Base-by-base conservation (phyloP, 2,113 vertebrate genomes). In the Canis aureus region DNA sequence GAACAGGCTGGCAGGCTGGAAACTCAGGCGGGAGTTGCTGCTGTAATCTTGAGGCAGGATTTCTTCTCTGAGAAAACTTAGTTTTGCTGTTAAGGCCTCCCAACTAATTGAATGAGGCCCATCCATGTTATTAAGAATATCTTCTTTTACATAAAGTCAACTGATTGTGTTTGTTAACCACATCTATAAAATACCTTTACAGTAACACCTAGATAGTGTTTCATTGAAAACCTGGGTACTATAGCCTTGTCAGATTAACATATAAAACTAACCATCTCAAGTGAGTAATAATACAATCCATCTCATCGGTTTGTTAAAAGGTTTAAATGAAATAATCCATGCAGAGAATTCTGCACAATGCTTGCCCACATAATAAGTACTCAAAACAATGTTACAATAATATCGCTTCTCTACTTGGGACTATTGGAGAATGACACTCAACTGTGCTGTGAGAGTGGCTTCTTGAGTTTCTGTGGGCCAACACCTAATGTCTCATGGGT, bases 21-120 rank as follows among this genome's bases (percentile, higher is more conserved):
- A 82, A 92, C 16, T 95, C 73, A 94, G 29, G 66, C 15, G 83
- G 11, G n/a, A 92, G 67, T 83, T 97, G 64, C 89, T 92, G 60
- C 8, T 95, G 15, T 9, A 92, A 19, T 95, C 9, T 92, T 66
- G 38, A 90, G 55, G 49, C 66, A 66, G 89, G 27, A 43, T 82
- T 78, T 94, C 38, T 89, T 84, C 51, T 89, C 38, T 51, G 62
- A 20, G 59, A 83, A 92, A 82, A 25, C 19, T 87, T 20, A 51
- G 2, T 81, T 92, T 95, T 82, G 11, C n/a, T 76, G 86, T 93
- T 95, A 83, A 85, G 55, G 3, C 0, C 23, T 59, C 62, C 32
- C 11, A 86, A 38, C 19, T 94, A 25, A 94, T 92, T 73, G 60
- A 19, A 64, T 71, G 38, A 95, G 12, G n/a, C 2, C 43, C 22